These are phyloP conservation scores for Papilio dardanus DNA, from an alignment of 1,140 invertebrate species.

Conservation along the genomic window DNA sequence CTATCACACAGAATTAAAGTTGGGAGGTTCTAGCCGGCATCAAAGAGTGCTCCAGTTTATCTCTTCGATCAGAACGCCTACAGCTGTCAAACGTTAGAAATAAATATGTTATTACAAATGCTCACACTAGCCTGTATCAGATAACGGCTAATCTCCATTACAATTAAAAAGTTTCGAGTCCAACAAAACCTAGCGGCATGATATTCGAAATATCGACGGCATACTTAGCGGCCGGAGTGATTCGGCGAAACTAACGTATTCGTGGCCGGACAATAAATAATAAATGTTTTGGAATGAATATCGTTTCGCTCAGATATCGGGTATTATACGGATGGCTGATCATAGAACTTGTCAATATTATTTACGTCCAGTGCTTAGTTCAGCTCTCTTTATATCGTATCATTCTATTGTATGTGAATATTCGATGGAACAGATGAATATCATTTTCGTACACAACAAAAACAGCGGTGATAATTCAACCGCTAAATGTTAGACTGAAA, in stretches of 20 bases:
- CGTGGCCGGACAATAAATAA: constrained; percentile 48
- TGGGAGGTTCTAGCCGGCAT: constrained; percentile 58
- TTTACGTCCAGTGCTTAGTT: constrained; percentile 41
- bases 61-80: constrained; percentile 68
- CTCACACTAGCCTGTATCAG: constrained; percentile 68
- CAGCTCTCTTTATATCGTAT: constrained; percentile 12
- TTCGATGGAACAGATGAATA: constrained; percentile 25
- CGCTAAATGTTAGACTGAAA: neutral
- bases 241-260: constrained; percentile 52
- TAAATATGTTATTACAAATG: constrained; percentile 81
- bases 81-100: constrained; percentile 77
- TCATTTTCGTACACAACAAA: constrained; percentile 5
- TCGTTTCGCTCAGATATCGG: constrained; percentile 49
- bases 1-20: constrained; percentile 38
- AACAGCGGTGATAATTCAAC: neutral
- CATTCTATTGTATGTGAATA: neutral
- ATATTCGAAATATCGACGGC: constrained; percentile 44
- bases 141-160: constrained; percentile 77
- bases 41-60: constrained; percentile 58
- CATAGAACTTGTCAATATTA: constrained; percentile 48
- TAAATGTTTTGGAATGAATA: constrained; percentile 49
- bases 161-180: constrained; percentile 73
- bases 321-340: constrained; percentile 49
- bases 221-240: constrained; percentile 53
- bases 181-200: constrained; percentile 48